Conservation (phyloP, 1,140 invertebrate species). For the Cydia strobilella region DNA sequence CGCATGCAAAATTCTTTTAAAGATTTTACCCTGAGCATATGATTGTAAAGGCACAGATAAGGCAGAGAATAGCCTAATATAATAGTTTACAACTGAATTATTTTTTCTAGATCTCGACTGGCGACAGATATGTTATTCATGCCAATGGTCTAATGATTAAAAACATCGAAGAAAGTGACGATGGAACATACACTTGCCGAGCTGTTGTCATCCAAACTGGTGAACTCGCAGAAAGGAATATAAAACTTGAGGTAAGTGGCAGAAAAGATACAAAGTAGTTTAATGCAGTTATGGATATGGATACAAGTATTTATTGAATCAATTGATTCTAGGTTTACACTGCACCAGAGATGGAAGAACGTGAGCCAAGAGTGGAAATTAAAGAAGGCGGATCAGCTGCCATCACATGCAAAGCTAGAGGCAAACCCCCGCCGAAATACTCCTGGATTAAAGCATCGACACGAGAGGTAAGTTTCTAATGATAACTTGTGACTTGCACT, state of each 20-base stretch:
- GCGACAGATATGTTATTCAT: slow-evolving; percentile 87
- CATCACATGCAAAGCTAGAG: slow-evolving; percentile 88
- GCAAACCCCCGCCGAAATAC: slow-evolving; percentile 90
- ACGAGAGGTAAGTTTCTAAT: slow-evolving; percentile 70
- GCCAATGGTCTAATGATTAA: slow-evolving; percentile 89
- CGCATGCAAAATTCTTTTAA: neutral
- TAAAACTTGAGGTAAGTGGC: slow-evolving; percentile 86
- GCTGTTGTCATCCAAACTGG: slow-evolving; percentile 91
- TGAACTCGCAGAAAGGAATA: slow-evolving; percentile 86
- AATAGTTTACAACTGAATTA: neutral
- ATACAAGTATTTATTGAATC: slow-evolving; percentile 15
- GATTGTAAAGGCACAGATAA: neutral
- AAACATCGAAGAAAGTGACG: slow-evolving; percentile 89
- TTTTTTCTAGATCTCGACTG: slow-evolving; percentile 79
- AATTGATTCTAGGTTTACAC: slow-evolving; percentile 84
- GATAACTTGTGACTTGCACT: too few relatives aligned
- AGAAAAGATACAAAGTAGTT: neutral
- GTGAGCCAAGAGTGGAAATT: slow-evolving; percentile 82
- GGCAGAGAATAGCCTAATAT: neutral
- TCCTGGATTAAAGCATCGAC: slow-evolving; percentile 88
- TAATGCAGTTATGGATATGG: neutral
- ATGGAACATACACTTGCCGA: slow-evolving; percentile 91
- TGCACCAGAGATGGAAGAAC: slow-evolving; percentile 85
- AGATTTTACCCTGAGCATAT: neutral
- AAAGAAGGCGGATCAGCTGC: slow-evolving; percentile 89